A percentile compares a stretch with the other conserved stretches of the same genome.
Evolutionary conservation across 2,888 invertebrate genomes (phyloP).

Genomic region (Pasiphila rectangulata): DNA sequence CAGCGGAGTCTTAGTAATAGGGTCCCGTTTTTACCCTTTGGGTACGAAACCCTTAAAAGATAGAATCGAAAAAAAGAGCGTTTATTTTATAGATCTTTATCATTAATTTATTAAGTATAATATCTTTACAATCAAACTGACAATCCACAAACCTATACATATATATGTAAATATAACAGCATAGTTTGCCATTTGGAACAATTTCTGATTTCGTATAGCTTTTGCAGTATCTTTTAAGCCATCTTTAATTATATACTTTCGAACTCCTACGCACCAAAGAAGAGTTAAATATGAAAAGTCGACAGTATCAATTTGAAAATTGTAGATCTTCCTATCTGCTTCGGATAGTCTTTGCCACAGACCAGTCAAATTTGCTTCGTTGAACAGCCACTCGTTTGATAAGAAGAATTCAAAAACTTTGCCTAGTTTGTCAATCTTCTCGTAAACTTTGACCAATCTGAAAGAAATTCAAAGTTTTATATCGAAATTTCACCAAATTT

Average conservation of each 20-base stretch:
- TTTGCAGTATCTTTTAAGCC: slow-evolving; percentile 15
- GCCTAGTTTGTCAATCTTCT: slow-evolving; percentile 22
- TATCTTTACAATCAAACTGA: too few relatives aligned
- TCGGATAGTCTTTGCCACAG: slow-evolving; percentile 21
- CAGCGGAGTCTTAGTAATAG: too few relatives aligned
- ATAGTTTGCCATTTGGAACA: slow-evolving; percentile 12
- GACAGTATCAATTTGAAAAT: slow-evolving; percentile 25
- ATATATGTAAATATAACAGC: slow-evolving; percentile 6
- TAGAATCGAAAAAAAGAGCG: too few relatives aligned
- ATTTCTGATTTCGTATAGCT: slow-evolving; percentile 13
- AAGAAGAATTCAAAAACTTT: slow-evolving; percentile 14
- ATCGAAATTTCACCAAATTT: slow-evolving; percentile 19
- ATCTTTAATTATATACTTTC: slow-evolving; percentile 28
- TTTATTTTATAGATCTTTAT: too few relatives aligned
- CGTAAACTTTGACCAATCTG: slow-evolving; percentile 26
- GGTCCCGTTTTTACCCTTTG: too few relatives aligned
- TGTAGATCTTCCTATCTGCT: slow-evolving; percentile 27
- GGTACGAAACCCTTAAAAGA: too few relatives aligned
- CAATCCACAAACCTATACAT: too few relatives aligned
- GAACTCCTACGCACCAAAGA: slow-evolving; percentile 18
- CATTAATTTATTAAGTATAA: too few relatives aligned
- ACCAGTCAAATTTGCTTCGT: slow-evolving; percentile 12
- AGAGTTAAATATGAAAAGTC: slow-evolving; percentile 10
- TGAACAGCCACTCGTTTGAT: slow-evolving; percentile 16
- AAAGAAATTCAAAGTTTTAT: slow-evolving; percentile 4